phyloP scores from a whole-genome alignment of 2,797 vertebrate species.

The Streptopelia turtur region DNA sequence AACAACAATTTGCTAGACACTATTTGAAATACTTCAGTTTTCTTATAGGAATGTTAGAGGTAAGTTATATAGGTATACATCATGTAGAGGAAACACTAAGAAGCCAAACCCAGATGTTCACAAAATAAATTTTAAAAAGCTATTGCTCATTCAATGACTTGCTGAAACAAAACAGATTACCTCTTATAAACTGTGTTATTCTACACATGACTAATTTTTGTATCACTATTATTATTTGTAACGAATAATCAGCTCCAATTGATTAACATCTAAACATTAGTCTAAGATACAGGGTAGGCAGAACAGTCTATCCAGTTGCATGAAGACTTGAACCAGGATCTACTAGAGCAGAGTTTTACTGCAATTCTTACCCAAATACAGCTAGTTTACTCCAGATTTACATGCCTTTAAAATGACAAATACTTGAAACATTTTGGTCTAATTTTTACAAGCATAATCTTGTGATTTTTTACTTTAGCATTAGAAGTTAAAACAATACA shows the following conservation, averaged over 20 bases:
- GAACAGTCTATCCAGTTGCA: neutral
- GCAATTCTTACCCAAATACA: neutral
- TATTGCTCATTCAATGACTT: neutral
- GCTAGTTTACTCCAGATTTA: neutral
- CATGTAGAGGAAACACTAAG: neutral
- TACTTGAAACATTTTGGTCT: neutral
- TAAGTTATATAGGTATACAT: neutral
- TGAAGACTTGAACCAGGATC: neutral
- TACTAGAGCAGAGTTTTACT: neutral
- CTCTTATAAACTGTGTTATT: neutral
- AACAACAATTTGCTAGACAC: neutral
- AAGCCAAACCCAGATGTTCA: neutral
- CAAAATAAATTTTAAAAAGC: neutral
- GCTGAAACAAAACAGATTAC: neutral
- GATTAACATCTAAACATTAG: neutral
- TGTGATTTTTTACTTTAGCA: neutral
- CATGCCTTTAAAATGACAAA: neutral
- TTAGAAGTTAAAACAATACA: neutral
- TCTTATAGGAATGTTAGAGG: neutral
- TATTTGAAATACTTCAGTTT: neutral
- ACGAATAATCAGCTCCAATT: neutral
- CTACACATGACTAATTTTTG: neutral
- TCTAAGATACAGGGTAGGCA: neutral
- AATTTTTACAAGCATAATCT: constrained; percentile 8
- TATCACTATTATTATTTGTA: neutral